phyloP scores from a whole-genome alignment of 2,113 vertebrate genomes.

The Miniopterus natalensis region DNA sequence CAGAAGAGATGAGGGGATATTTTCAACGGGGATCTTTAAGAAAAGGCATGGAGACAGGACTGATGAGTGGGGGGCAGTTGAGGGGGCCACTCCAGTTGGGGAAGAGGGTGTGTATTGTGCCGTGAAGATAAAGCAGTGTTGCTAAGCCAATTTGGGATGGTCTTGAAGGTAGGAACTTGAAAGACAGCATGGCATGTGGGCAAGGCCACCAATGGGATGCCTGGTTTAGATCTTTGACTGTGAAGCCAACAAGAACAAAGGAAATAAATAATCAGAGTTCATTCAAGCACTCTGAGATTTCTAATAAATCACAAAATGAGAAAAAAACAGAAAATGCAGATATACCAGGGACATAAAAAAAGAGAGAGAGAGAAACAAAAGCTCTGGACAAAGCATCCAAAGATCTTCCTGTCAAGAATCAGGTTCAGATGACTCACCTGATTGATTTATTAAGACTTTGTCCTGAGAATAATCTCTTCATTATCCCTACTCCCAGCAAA shows the following conservation, averaged over 20 bases:
- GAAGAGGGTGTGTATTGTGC: not conserved
- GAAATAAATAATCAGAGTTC: not conserved
- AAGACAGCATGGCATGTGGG: not conserved
- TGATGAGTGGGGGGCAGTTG: not conserved
- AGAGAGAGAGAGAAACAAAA: not conserved
- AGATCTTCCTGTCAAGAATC: not conserved
- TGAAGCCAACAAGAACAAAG: not conserved
- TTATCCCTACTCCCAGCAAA: not conserved
- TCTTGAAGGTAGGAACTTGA: not conserved
- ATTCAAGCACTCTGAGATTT: not conserved
- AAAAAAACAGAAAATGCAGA: not conserved
- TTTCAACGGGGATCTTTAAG: not conserved
- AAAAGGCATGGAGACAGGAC: not conserved
- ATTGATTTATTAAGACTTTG: not conserved
- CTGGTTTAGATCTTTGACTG: not conserved
- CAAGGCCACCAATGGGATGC: not conserved
- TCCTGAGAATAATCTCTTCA: not conserved
- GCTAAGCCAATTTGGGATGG: not conserved
- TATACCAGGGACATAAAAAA: not conserved
- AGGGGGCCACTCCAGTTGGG: rapidly evolving
- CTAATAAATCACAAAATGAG: not conserved
- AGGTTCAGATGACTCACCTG: not conserved
- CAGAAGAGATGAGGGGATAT: not conserved
- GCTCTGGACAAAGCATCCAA: not conserved
- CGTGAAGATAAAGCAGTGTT: not conserved